phyloP scores from a whole-genome alignment of 2,888 invertebrate genomes.

The Leptinotarsa tumamoca region DNA sequence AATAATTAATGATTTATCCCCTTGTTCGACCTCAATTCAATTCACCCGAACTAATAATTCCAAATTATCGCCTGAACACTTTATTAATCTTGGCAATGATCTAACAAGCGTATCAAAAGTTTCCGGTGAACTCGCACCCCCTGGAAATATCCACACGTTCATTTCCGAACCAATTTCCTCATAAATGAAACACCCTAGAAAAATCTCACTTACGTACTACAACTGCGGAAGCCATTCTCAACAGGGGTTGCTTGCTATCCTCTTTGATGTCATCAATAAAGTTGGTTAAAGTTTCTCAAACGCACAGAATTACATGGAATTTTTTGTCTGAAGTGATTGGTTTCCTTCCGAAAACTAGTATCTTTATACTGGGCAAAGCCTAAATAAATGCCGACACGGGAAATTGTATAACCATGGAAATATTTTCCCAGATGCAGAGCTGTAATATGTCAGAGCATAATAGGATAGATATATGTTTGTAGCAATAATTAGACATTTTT shows the following conservation, averaged over 20 bases:
- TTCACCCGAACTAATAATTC: background rate
- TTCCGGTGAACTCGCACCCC: conserved; percentile 11
- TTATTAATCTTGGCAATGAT: conserved; percentile 19
- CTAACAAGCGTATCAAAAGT: conserved; percentile 12
- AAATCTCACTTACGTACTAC: conserved; percentile 13
- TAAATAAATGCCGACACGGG: too few species aligned
- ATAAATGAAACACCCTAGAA: background rate
- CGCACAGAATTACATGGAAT: too few species aligned
- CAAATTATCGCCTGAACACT: background rate
- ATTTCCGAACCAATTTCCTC: conserved; percentile 19
- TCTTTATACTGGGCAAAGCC: too few species aligned
- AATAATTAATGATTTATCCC: too few species aligned
- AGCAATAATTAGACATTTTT: too few species aligned
- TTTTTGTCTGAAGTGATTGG: too few species aligned
- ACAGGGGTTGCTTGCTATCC: background rate
- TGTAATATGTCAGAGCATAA: too few species aligned
- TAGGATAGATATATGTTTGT: too few species aligned
- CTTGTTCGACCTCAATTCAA: background rate
- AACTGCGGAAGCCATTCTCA: background rate
- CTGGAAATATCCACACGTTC: conserved; percentile 17
- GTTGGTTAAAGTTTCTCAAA: background rate
- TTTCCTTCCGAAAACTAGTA: too few species aligned
- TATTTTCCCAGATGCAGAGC: too few species aligned
- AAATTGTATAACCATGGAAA: too few species aligned
- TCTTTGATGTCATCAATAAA: background rate